A percentile compares a stretch with the other conserved stretches of the same genome.
Conservation (phyloP, 2,113 vertebrate genomes). For the Boleophthalmus pectinirostris region DNA sequence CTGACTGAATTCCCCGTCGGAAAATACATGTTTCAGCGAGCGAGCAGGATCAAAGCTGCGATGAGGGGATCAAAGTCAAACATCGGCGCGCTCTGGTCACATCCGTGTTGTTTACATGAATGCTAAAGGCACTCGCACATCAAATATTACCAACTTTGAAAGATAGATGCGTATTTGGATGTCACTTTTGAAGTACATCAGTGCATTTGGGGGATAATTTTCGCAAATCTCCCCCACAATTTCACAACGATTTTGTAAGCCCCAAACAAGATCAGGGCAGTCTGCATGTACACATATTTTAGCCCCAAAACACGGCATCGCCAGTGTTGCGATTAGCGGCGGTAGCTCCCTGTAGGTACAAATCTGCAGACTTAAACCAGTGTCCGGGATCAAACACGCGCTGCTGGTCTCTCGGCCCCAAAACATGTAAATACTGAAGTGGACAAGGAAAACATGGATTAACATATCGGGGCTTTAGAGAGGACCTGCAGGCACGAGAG, state of each 20-base stretch:
- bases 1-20: slow-evolving; percentile 63
- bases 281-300: slow-evolving; percentile 47
- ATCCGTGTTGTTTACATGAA: slow-evolving; percentile 83
- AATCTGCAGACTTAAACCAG: slow-evolving; percentile 37
- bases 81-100: slow-evolving; percentile 75
- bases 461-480: slow-evolving; percentile 1
- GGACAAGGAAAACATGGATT: background rate
- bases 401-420: slow-evolving; percentile 13
- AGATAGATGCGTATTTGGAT: slow-evolving; percentile 80
- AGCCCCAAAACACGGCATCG: slow-evolving; percentile 27
- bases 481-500: background rate
- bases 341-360: slow-evolving; percentile 49
- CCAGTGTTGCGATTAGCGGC: slow-evolving; percentile 39
- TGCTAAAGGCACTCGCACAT: slow-evolving; percentile 81
- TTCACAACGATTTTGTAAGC: slow-evolving; percentile 77
- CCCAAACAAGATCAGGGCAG: slow-evolving; percentile 66
- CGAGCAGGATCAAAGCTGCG: slow-evolving; percentile 77
- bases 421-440: slow-evolving; percentile 31
- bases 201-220: slow-evolving; percentile 73
- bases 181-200: slow-evolving; percentile 81
- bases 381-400: slow-evolving; percentile 45
- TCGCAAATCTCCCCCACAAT: slow-evolving; percentile 66
- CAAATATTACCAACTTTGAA: slow-evolving; percentile 80
- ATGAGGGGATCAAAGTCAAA: slow-evolving; percentile 77
- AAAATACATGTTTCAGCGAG: slow-evolving; percentile 79